phyloP scores from a whole-genome alignment of 2,797 vertebrate genomes.

The Todus mexicanus region DNA sequence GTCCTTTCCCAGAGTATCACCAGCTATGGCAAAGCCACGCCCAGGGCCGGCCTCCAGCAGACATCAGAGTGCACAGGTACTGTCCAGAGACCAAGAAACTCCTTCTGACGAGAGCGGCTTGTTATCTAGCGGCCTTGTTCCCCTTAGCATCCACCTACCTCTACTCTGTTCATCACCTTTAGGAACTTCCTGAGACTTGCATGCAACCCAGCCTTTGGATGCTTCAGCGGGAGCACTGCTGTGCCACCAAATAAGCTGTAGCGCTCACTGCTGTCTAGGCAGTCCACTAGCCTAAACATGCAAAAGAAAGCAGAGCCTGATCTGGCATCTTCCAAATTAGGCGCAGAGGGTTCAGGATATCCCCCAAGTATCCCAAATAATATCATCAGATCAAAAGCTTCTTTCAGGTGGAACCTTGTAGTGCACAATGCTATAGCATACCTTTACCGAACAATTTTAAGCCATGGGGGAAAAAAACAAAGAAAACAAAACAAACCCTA shows the following conservation, averaged over 20 bases:
- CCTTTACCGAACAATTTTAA: background rate
- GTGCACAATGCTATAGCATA: background rate
- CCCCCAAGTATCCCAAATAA: background rate
- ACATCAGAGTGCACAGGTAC: background rate
- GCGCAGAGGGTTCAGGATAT: background rate
- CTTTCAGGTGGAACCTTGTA: background rate
- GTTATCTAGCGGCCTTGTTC: background rate
- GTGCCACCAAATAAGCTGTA: rapidly evolving
- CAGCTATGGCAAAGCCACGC: background rate
- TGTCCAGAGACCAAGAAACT: background rate
- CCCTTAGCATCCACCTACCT: background rate
- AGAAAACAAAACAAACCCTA: background rate
- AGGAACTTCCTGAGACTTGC: background rate
- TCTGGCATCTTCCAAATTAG: background rate
- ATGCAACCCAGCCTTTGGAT: background rate
- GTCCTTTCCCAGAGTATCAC: background rate
- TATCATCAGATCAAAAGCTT: background rate
- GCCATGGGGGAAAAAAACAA: background rate
- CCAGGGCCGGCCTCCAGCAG: background rate
- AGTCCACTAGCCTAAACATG: rapidly evolving
- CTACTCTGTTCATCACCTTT: background rate
- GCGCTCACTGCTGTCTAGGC: background rate
- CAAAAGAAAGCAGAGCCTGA: background rate
- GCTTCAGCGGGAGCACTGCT: background rate
- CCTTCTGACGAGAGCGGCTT: background rate